Conservation (phyloP, 2,797 vertebrate species). For the Phoxinus dragarum region DNA sequence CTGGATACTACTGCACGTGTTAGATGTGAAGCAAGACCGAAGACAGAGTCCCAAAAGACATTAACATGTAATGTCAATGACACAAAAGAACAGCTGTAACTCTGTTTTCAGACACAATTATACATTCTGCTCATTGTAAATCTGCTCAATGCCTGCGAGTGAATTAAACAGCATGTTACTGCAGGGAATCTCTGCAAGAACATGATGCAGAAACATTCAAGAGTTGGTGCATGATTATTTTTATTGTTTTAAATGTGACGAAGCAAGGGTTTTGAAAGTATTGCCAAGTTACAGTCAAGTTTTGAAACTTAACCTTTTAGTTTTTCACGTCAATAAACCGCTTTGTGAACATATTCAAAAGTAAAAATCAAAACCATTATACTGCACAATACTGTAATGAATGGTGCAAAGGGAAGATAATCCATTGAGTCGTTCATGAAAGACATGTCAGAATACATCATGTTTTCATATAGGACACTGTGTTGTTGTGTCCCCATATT, state of each 20-base stretch:
- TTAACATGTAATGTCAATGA: not conserved
- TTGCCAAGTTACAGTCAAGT: not conserved
- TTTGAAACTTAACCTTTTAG: not conserved
- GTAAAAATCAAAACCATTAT: not conserved
- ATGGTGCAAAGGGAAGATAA: not conserved
- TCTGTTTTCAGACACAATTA: slow-evolving; percentile 15
- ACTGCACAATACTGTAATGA: not conserved
- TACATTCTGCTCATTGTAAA: slow-evolving; percentile 1
- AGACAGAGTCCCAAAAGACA: slow-evolving; percentile 27
- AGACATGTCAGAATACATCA: not conserved
- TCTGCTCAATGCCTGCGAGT: slow-evolving; percentile 5
- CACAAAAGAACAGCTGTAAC: slow-evolving; percentile 17
- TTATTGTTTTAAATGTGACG: not conserved
- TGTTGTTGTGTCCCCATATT: not conserved
- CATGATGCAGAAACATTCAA: not conserved
- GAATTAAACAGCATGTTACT: slow-evolving; percentile 13
- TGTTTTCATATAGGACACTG: not conserved
- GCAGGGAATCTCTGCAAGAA: slow-evolving; percentile 13
- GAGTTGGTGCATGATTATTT: not conserved
- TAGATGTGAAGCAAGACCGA: slow-evolving; percentile 20
- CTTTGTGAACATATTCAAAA: not conserved
- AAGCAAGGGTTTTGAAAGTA: not conserved
- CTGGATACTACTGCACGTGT: slow-evolving; percentile 75
- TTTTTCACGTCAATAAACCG: not conserved
- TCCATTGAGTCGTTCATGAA: not conserved